phyloP scores from a whole-genome alignment of 1,140 invertebrate genomes.

The Drosophila repleta region DNA sequence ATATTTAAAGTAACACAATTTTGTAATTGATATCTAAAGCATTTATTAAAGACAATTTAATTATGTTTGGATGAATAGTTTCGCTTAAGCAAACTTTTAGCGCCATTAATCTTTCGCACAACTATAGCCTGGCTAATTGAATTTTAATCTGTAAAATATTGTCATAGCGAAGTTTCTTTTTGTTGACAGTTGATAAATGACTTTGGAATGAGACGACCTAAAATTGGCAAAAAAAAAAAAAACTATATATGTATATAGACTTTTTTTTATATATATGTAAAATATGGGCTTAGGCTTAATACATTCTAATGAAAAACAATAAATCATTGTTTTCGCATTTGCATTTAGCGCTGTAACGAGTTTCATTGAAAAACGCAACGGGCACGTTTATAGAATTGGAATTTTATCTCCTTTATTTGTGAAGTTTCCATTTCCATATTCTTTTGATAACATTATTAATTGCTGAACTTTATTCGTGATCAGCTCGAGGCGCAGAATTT shows the following conservation, averaged over 20 bases:
- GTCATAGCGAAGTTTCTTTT: constrained; percentile 18
- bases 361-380: constrained; percentile 45
- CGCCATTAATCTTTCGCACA: constrained; percentile 27
- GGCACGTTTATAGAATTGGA: constrained; percentile 25
- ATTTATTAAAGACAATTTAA: not conserved
- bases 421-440: not conserved
- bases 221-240: constrained; percentile 15
- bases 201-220: constrained; percentile 20
- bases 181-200: constrained; percentile 29
- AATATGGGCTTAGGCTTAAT: constrained; percentile 20
- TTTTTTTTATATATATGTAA: not conserved
- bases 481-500: constrained; percentile 8
- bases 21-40: too few relatives aligned
- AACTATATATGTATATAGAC: not conserved
- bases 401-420: constrained; percentile 3
- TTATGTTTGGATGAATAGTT: not conserved
- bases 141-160: constrained; percentile 35
- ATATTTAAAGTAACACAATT: too few relatives aligned
- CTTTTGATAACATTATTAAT: constrained; percentile 32
- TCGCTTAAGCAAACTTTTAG: not conserved
- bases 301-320: constrained; percentile 45
- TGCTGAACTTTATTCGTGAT: not conserved
- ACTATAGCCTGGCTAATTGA: constrained; percentile 22
- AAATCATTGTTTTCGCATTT: constrained; percentile 39
- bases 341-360: constrained; percentile 38